These are phyloP conservation scores for Eulemur rufifrons DNA, from an alignment of 2,113 vertebrate species.

Conservation along the genomic window DNA sequence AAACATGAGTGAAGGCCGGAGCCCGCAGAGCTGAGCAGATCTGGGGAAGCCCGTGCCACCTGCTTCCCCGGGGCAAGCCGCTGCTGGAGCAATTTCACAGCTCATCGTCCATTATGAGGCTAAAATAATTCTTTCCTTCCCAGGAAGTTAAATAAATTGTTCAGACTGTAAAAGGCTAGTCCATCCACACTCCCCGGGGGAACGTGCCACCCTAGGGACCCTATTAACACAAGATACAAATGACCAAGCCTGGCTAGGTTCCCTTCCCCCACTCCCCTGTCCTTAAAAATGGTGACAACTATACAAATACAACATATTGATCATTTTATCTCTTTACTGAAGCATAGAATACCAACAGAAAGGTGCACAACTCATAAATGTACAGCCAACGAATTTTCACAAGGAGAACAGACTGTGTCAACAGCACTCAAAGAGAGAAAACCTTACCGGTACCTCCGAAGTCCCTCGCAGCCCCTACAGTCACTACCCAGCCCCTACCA, in stretches of 20 bases:
- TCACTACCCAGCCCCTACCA: not conserved
- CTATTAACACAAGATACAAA: constrained; percentile 71
- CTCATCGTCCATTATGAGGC: constrained; percentile 81
- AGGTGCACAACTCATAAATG: not conserved
- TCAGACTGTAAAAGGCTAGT: constrained; percentile 72
- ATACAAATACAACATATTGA: not conserved
- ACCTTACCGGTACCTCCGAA: not conserved
- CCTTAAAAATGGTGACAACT: not conserved
- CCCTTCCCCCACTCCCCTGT: not conserved
- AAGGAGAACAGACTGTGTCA: not conserved
- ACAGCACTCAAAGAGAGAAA: not conserved
- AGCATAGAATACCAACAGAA: not conserved
- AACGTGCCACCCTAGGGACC: constrained; percentile 64
- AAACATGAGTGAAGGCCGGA: not conserved
- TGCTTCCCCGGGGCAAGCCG: constrained; percentile 78
- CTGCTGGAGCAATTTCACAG: constrained; percentile 81
- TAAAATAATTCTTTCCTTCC: constrained; percentile 78
- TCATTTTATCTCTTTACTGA: not conserved
- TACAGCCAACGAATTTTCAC: not conserved
- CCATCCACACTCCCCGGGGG: constrained; percentile 73
- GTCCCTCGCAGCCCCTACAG: not conserved
- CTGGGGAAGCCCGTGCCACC: not conserved
- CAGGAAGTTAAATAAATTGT: constrained; percentile 80
- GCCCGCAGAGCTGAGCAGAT: not conserved
- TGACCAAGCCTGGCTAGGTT: constrained; percentile 49